phyloP scores from a whole-genome alignment of 2,113 vertebrate genomes.

The Odocoileus hemionus region DNA sequence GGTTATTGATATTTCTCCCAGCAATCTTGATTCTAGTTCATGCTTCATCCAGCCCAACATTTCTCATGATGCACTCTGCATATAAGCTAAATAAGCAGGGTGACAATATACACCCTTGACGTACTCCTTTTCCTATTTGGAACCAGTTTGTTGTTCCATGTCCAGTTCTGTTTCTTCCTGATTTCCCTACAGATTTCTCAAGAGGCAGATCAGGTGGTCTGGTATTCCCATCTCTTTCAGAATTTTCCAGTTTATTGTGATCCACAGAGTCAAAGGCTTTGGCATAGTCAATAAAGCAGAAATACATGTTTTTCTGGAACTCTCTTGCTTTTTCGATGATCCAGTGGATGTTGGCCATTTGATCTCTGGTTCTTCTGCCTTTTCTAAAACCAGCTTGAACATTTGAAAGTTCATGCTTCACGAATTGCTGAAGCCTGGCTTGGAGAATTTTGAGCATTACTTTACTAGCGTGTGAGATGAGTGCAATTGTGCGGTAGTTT shows the following conservation, averaged over 20 bases:
- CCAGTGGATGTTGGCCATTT: fast-evolving
- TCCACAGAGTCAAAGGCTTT: background rate
- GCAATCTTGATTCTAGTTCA: too few species aligned
- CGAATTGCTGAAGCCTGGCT: background rate
- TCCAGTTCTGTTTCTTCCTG: background rate
- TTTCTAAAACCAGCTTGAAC: background rate
- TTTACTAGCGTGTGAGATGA: background rate
- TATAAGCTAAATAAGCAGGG: too few species aligned
- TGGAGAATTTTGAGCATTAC: background rate
- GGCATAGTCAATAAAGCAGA: background rate
- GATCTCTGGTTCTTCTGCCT: background rate
- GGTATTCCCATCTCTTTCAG: background rate
- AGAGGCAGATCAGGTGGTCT: background rate
- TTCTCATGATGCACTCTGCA: too few species aligned
- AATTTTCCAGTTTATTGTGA: background rate
- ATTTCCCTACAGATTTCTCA: background rate
- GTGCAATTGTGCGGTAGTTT: background rate
- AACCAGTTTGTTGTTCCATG: background rate
- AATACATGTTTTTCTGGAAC: background rate
- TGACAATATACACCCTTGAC: too few species aligned
- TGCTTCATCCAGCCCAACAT: too few species aligned
- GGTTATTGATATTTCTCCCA: background rate
- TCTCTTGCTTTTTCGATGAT: background rate
- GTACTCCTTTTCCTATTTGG: background rate
- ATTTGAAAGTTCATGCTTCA: background rate